These are phyloP conservation scores for Euwallacea similis DNA, from an alignment of 1,140 invertebrate genomes.

Conservation along the genomic window DNA sequence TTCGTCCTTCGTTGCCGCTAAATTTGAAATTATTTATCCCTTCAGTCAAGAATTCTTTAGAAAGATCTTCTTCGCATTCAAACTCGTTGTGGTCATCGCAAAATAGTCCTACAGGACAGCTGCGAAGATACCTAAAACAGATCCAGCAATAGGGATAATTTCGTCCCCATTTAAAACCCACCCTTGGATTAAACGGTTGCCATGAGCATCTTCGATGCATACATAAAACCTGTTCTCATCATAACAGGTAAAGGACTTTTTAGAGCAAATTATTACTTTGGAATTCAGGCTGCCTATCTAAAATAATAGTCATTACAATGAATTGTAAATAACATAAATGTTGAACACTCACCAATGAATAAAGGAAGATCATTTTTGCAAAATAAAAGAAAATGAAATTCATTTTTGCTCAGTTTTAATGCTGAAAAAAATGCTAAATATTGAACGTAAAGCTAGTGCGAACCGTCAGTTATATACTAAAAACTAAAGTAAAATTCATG, in stretches of 20 bases:
- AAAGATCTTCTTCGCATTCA: constrained; percentile 18
- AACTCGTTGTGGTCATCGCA: constrained; percentile 23
- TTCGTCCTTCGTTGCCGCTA: constrained; percentile 21
- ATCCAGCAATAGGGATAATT: constrained; percentile 1
- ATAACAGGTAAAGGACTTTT: constrained; percentile 5
- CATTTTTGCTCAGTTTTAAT: too few species aligned
- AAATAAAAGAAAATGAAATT: too few species aligned
- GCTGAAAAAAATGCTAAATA: too few species aligned
- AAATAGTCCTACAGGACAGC: constrained; percentile 11
- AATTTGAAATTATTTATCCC: constrained; percentile 7
- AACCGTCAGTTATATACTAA: background rate
- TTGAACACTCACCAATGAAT: too few species aligned
- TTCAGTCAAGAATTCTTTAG: constrained; percentile 22
- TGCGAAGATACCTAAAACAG: constrained; percentile 16
- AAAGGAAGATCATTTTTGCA: too few species aligned
- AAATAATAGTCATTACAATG: too few species aligned
- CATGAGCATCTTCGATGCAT: constrained; percentile 1
- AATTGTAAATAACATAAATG: too few species aligned
- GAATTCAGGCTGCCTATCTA: too few species aligned
- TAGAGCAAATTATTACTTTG: too few species aligned
- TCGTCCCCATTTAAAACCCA: background rate
- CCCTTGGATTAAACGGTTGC: background rate
- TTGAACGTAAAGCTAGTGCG: too few species aligned
- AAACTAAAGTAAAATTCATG: constrained; percentile 1
- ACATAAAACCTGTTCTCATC: constrained; percentile 5